Conservation (phyloP, 2,888 invertebrate genomes). For the Tortrix viridana region DNA sequence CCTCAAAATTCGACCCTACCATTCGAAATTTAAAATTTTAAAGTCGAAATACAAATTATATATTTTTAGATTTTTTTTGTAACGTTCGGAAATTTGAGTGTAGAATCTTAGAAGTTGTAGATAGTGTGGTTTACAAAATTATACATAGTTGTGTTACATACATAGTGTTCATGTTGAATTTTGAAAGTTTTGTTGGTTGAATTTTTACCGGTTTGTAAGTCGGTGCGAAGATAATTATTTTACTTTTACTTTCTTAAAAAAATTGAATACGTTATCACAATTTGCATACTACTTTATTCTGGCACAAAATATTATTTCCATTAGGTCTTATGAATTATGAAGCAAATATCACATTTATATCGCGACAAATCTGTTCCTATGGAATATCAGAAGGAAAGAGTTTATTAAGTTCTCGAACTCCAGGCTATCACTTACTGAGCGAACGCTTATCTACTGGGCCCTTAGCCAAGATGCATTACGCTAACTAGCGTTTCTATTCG, state of each 20-base stretch:
- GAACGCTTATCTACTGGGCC: too few species aligned
- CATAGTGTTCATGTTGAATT: conserved; percentile 42
- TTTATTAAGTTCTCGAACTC: too few species aligned
- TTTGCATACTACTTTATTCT: neutral
- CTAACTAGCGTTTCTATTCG: too few species aligned
- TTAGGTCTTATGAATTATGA: too few species aligned
- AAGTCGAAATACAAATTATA: neutral
- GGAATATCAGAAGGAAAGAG: too few species aligned
- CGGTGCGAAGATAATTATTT: neutral
- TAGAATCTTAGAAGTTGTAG: conserved; percentile 27
- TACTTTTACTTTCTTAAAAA: neutral
- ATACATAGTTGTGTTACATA: conserved; percentile 44
- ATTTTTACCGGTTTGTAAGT: conserved; percentile 20
- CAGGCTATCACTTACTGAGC: too few species aligned
- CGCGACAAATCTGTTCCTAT: too few species aligned
- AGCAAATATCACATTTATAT: too few species aligned
- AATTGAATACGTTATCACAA: conserved; percentile 17
- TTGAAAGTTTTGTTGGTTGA: conserved; percentile 27
- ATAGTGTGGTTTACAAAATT: conserved; percentile 39
- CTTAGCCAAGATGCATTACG: too few species aligned
- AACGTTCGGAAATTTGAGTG: conserved; percentile 21
- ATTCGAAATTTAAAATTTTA: neutral
- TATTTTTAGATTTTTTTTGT: conserved; percentile 34
- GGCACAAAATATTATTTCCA: too few species aligned
- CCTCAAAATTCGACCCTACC: neutral